A percentile compares a stretch with the other conserved stretches of the same genome.
Evolutionary conservation across 1,140 invertebrate species (phyloP).

Genomic region (Leguminivora glycinivorella): DNA sequence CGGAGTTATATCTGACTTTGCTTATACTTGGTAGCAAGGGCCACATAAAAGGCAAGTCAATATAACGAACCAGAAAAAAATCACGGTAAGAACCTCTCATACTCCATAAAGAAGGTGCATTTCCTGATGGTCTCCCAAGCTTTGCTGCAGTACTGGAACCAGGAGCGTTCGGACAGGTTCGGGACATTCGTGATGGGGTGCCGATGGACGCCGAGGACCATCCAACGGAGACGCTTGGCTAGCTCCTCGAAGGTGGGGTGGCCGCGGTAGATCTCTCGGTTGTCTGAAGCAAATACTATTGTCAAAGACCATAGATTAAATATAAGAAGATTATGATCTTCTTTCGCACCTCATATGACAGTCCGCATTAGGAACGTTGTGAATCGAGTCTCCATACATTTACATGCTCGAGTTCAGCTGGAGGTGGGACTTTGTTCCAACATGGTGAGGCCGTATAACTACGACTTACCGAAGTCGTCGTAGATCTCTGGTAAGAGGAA

Average conservation of each 20-base stretch:
- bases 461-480: constrained; percentile 80
- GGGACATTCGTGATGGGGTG: constrained; percentile 82
- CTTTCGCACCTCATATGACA: no score
- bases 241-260: constrained; percentile 84
- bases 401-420: no score
- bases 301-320: no score
- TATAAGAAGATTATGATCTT: no score
- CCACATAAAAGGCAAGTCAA: background rate
- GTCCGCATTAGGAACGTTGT: no score
- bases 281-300: constrained; percentile 56
- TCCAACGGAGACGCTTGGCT: constrained; percentile 83
- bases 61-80: background rate
- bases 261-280: constrained; percentile 80
- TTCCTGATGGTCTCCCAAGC: constrained; percentile 91
- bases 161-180: constrained; percentile 85
- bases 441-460: background rate
- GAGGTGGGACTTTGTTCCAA: no score
- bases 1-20: no score
- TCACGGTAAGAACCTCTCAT: constrained; percentile 86
- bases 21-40: no score
- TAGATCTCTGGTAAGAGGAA: constrained; percentile 85
- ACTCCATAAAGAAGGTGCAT: constrained; percentile 90
- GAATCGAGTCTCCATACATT: no score
- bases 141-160: constrained; percentile 89
- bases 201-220: constrained; percentile 84